These are phyloP conservation scores for Spheniscus humboldti DNA, from an alignment of 2,797 vertebrate genomes.

Conservation along the genomic window DNA sequence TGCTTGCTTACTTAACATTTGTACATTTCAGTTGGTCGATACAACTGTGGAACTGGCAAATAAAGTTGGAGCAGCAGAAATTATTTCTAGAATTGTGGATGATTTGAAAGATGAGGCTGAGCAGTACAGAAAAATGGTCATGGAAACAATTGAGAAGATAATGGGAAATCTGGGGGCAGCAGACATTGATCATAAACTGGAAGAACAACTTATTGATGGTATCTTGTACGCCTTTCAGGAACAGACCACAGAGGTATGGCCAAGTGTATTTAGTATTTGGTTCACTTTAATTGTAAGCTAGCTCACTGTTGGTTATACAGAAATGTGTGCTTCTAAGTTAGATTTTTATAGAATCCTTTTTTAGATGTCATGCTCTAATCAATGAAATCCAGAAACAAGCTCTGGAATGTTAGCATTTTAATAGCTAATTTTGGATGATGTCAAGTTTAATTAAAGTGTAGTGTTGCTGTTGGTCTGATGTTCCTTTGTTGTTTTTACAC, in stretches of 20 bases:
- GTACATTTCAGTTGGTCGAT: slow-evolving; percentile 87
- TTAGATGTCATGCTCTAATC: not conserved
- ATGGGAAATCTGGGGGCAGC: slow-evolving; percentile 98
- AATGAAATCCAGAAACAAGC: not conserved
- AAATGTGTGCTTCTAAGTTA: not conserved
- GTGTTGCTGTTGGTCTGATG: not conserved
- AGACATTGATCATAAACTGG: slow-evolving; percentile 98
- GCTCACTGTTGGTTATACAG: not conserved
- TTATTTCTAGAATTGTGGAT: slow-evolving; percentile 97
- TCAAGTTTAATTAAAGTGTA: not conserved
- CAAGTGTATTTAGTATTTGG: not conserved
- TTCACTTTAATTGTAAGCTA: not conserved
- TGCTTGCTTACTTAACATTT: not conserved
- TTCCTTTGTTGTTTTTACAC: not conserved
- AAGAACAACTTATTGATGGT: slow-evolving; percentile 97
- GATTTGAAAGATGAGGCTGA: slow-evolving; percentile 99
- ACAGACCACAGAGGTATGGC: slow-evolving; percentile 93
- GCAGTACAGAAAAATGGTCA: slow-evolving; percentile 99
- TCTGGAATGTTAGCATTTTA: not conserved
- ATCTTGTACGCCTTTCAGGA: slow-evolving; percentile 99
- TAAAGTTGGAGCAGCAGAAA: slow-evolving; percentile 98
- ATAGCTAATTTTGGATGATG: not conserved
- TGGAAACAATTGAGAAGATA: slow-evolving; percentile 99
- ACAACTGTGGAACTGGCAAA: slow-evolving; percentile 98
- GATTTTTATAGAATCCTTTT: not conserved